Evolutionary conservation across 2,797 vertebrate species (phyloP).

Genomic region (Orientallactaga sibirica): DNA sequence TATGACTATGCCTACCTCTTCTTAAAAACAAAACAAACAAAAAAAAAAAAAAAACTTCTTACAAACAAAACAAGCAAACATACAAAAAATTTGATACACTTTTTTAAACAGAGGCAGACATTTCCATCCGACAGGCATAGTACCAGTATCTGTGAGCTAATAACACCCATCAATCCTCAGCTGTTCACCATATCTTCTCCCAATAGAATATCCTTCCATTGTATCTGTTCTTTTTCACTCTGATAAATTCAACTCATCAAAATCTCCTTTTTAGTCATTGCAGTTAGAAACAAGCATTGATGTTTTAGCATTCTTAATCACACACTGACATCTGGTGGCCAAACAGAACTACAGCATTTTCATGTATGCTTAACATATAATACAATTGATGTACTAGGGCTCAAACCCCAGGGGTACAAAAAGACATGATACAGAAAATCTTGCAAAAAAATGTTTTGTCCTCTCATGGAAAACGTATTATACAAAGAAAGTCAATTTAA

Average conservation of each 20-base stretch:
- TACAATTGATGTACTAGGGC: accelerated
- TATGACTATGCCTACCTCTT: background rate
- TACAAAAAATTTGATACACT: background rate
- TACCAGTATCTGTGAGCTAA: background rate
- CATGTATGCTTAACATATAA: background rate
- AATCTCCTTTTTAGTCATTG: background rate
- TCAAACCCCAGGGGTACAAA: no score
- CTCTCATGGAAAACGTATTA: background rate
- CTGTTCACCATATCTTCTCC: background rate
- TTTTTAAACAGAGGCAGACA: background rate
- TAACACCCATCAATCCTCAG: background rate
- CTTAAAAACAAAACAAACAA: background rate
- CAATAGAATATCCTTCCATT: background rate
- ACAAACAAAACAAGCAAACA: background rate
- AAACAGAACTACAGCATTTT: background rate
- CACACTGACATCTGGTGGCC: constrained; percentile 84
- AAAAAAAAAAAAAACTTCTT: background rate
- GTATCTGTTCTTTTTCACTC: background rate
- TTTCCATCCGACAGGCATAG: background rate
- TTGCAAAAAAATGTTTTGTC: background rate
- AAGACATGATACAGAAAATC: background rate
- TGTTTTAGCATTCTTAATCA: constrained; percentile 57
- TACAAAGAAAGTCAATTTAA: background rate
- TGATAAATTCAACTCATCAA: background rate
- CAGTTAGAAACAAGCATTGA: background rate